Evolutionary conservation across 2,797 vertebrate genomes (phyloP).

Genomic region (Pitangus sulphuratus): DNA sequence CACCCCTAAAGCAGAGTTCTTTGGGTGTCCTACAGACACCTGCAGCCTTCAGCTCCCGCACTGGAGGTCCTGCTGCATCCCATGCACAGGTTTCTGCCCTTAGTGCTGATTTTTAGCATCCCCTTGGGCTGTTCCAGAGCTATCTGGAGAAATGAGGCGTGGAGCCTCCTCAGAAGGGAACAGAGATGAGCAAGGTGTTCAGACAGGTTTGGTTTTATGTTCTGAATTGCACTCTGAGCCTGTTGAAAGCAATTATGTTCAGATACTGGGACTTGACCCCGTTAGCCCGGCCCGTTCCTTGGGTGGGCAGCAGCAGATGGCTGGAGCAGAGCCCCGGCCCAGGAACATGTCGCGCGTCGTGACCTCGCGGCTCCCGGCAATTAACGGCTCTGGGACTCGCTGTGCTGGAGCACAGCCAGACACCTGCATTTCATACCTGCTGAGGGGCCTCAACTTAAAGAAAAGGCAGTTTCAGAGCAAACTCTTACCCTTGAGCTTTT

Average conservation of each 20-base stretch:
- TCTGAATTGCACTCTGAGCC: neutral
- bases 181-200: fast-evolving
- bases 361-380: neutral
- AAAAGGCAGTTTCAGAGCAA: neutral
- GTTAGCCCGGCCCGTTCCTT: neutral
- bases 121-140: neutral
- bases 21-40: fast-evolving
- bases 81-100: fast-evolving
- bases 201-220: fast-evolving
- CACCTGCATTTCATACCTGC: neutral
- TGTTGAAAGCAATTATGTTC: neutral
- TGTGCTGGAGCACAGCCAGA: neutral
- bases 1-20: neutral
- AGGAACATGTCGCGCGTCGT: neutral
- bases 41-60: fast-evolving
- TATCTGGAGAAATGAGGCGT: fast-evolving
- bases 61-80: neutral
- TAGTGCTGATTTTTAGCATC: fast-evolving
- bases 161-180: fast-evolving
- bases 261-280: neutral
- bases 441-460: neutral
- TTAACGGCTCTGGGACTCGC: neutral
- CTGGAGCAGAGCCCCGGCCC: neutral
- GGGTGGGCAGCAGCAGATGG: constrained; percentile 5
- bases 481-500: neutral